phyloP scores from a whole-genome alignment of 2,888 invertebrate genomes.

The Hypena proboscidalis region DNA sequence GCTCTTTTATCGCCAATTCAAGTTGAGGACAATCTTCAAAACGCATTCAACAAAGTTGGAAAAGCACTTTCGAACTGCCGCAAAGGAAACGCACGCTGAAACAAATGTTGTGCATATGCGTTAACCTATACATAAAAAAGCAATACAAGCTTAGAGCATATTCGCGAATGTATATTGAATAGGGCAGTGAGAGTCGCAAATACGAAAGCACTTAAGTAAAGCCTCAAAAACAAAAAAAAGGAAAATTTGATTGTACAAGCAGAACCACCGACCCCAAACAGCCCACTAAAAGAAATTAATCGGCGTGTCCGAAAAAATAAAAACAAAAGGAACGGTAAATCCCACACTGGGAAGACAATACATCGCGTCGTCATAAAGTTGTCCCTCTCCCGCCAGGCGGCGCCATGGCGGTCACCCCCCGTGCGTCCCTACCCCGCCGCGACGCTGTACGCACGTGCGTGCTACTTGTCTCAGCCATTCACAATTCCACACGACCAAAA shows the following conservation, averaged over 20 bases:
- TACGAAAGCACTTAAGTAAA: conserved; percentile 50
- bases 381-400: conserved; percentile 80
- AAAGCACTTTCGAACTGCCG: conserved; percentile 58
- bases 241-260: conserved; percentile 57
- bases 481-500: conserved; percentile 53
- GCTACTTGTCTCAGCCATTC: conserved; percentile 65
- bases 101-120: conserved; percentile 61
- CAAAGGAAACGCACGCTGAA: conserved; percentile 62
- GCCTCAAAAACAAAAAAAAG: conserved; percentile 51
- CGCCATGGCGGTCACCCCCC: conserved; percentile 62
- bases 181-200: conserved; percentile 33
- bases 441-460: conserved; percentile 77
- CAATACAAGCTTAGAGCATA: conserved; percentile 20
- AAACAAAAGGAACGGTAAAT: conserved; percentile 77
- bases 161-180: conserved; percentile 32
- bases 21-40: conserved; percentile 50
- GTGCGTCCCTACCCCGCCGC: conserved; percentile 44
- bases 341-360: conserved; percentile 81
- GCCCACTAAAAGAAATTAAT: conserved; percentile 74
- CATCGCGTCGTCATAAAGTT: conserved; percentile 78
- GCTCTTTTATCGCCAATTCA: conserved; percentile 36
- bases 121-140: conserved; percentile 54
- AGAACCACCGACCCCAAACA: conserved; percentile 57
- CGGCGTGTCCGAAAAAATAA: conserved; percentile 73
- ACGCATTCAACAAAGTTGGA: conserved; percentile 48